These are phyloP conservation scores for Heteromyza rotundicornis DNA, from an alignment of 2,888 invertebrate species.

Conservation along the genomic window DNA sequence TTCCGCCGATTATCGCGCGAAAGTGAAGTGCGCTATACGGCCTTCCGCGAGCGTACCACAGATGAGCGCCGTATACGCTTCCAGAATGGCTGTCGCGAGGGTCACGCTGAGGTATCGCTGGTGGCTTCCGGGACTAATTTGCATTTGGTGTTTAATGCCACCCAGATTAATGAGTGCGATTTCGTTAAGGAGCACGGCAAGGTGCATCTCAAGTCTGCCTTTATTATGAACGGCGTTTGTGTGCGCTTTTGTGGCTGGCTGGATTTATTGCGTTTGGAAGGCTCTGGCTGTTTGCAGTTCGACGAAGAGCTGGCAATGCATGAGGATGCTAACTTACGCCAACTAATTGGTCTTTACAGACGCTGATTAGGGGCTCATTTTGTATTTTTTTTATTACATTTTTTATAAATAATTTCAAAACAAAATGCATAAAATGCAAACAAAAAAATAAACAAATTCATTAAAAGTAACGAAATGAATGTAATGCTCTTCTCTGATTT, in stretches of 20 bases:
- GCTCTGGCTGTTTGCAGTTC: slow-evolving; percentile 88
- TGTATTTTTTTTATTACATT: no score
- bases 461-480: no score
- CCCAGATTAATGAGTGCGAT: slow-evolving; percentile 77
- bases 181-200: slow-evolving; percentile 94
- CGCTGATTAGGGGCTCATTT: no score
- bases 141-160: slow-evolving; percentile 79
- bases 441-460: no score
- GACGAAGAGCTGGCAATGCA: slow-evolving; percentile 88
- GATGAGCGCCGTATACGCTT: slow-evolving; percentile 91
- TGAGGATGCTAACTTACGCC: slow-evolving; percentile 83
- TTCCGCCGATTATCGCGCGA: slow-evolving; percentile 91
- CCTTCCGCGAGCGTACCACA: slow-evolving; percentile 80
- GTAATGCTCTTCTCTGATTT: background rate
- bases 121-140: slow-evolving; percentile 93
- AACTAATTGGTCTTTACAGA: slow-evolving; percentile 89
- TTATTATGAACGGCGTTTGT: slow-evolving; percentile 97
- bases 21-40: slow-evolving; percentile 94
- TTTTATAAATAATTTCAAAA: no score
- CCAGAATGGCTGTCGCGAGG: slow-evolving; percentile 90
- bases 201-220: slow-evolving; percentile 88
- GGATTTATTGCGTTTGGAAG: slow-evolving; percentile 88
- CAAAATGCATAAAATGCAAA: no score
- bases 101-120: slow-evolving; percentile 92
- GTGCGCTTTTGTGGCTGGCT: slow-evolving; percentile 94